Conservation (phyloP, 2,888 invertebrate genomes). For the Drosophila infuscata region DNA sequence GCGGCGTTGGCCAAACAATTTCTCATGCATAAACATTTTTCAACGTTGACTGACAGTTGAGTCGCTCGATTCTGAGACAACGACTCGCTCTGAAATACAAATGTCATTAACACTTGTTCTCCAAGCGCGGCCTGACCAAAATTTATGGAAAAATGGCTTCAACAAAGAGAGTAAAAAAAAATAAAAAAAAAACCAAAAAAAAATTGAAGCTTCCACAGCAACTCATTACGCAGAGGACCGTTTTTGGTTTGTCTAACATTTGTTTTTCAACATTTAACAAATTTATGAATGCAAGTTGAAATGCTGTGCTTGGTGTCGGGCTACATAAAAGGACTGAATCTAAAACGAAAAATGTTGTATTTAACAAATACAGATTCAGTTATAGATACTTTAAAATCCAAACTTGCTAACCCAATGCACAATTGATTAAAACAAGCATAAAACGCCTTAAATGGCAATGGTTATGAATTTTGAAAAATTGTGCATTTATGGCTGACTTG, state of each 20-base stretch:
- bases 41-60: constrained; percentile 64
- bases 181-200: neutral
- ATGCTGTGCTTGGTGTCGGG: constrained; percentile 5
- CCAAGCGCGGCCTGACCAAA: constrained; percentile 51
- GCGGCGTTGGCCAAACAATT: constrained; percentile 62
- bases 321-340: constrained; percentile 47
- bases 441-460: constrained; percentile 29
- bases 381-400: neutral
- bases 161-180: neutral
- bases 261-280: constrained; percentile 27
- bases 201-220: constrained; percentile 33
- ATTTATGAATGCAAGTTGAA: constrained; percentile 40
- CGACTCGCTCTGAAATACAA: constrained; percentile 57
- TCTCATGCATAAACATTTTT: constrained; percentile 76
- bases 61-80: constrained; percentile 34
- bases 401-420: constrained; percentile 9
- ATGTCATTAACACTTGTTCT: constrained; percentile 77
- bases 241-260: constrained; percentile 13
- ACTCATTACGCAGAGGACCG: constrained; percentile 23
- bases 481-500: constrained; percentile 47
- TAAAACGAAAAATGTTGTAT: constrained; percentile 9
- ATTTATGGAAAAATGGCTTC: constrained; percentile 37
- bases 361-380: neutral
- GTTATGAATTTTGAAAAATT: constrained; percentile 46
- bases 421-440: constrained; percentile 5